Conservation (phyloP, 53 echinoderm and acorn worm species). For the Patiria pectinifera region DNA sequence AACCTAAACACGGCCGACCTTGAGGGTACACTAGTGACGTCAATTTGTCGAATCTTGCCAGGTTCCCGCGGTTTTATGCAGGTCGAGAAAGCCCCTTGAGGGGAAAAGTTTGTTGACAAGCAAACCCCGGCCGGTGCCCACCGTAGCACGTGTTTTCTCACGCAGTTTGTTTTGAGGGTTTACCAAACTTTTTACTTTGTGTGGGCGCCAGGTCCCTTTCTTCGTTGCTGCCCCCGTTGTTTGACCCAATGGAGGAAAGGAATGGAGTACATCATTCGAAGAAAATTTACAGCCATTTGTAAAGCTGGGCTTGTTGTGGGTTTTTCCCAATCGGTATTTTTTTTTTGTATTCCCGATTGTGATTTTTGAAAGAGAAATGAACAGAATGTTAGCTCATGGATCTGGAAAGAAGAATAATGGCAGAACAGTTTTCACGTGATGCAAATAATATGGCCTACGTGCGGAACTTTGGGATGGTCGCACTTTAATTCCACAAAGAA, state of each 20-base stretch:
- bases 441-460: not conserved
- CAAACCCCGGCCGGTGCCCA: not conserved
- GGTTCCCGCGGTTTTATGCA: not conserved
- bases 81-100: not conserved
- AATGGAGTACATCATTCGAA: not conserved
- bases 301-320: not conserved
- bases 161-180: not conserved
- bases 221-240: not conserved
- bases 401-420: too few species aligned
- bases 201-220: not conserved
- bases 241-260: not conserved
- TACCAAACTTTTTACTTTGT: not conserved
- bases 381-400: too few species aligned
- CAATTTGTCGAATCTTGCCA: not conserved
- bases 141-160: not conserved
- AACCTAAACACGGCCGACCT: constrained; percentile 60
- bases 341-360: too few species aligned
- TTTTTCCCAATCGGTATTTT: too few species aligned
- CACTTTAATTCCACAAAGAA: not conserved
- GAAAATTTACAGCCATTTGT: not conserved
- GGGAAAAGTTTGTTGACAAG: not conserved
- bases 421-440: too few species aligned
- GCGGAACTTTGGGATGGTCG: not conserved
- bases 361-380: too few species aligned
- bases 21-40: constrained; percentile 33